Base-by-base conservation (phyloP, 2,113 vertebrate genomes). In the Silurus meridionalis region DNA sequence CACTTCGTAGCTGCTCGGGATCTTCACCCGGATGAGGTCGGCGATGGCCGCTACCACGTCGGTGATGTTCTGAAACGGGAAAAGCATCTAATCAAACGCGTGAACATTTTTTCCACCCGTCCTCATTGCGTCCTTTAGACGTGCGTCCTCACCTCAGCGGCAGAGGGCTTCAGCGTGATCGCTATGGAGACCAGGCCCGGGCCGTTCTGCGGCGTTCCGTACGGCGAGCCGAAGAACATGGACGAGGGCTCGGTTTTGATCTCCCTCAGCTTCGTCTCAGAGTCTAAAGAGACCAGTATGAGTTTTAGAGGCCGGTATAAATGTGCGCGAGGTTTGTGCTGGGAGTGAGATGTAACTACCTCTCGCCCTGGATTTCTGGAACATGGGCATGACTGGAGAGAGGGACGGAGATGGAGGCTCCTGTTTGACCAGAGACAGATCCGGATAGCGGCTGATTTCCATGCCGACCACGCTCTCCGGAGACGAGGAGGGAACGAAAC, bases 141-240 rank as follows among this genome's bases (percentile, higher is more conserved):
- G 74, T 6, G 14, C 21, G 6, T 63, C 21, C 88, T 95, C 94
- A 99, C 98, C 97, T 99, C 97, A 82, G 97, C 96, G 84, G 96
- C 97, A 2, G 96, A 93, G 2, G 98, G 97, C 90, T 97, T 97
- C 88, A 99, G 93, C 11, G 97, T 99, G 90, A 99, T 98, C 10
- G 97, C 97, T 92, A 99, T 97, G 92, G 98, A 98, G 66, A 99
- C 98, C 72, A 97, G 95, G 71, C 97, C 97, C 11, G 97, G 94
- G 85, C 96, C 97, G 23, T 97, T 97, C 53, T 93, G 92, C 67
- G 95, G 93, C 3, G 95, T 94, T 66, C 90, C 95, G 82, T 96
- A 96, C 53, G 95, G 95, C 77, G 94, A 94, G 5, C 95, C 93
- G 87, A 96, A 96, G 89, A 96, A 96, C 87, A 94, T 64, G 23